These are phyloP conservation scores for Coluber constrictor DNA, from an alignment of 2,797 vertebrate species.

Conservation along the genomic window DNA sequence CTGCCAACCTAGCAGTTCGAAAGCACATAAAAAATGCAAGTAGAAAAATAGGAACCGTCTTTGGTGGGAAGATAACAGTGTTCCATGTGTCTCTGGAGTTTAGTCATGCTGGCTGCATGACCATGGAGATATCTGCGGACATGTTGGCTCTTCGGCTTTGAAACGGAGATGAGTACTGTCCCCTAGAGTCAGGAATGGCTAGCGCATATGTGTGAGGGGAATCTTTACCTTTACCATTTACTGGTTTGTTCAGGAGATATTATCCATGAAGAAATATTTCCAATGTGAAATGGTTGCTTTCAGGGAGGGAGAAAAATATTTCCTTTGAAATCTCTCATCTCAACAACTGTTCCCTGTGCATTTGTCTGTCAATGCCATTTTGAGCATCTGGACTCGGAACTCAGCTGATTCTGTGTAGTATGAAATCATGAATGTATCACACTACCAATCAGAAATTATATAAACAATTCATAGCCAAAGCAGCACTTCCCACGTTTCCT, in stretches of 20 bases:
- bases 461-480: background rate
- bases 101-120: no score
- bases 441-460: background rate
- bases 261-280: background rate
- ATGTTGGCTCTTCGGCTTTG: no score
- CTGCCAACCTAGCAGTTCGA: no score
- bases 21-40: no score
- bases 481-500: background rate
- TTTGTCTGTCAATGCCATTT: background rate
- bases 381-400: background rate
- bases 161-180: no score
- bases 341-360: background rate
- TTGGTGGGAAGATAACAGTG: no score
- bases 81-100: no score
- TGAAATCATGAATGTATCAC: background rate
- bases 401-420: background rate
- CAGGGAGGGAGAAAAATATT: background rate
- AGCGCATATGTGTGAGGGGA: no score
- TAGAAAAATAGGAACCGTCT: no score
- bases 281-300: background rate
- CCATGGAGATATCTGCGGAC: no score
- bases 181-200: no score
- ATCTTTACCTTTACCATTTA: background rate
- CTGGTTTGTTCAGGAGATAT: background rate
- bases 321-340: background rate